Percentiles rank a stretch among this genome's conserved stretches.
Conservation (phyloP, 92 coral and sea anemone species). For the Zoanthus sansibaricus region DNA sequence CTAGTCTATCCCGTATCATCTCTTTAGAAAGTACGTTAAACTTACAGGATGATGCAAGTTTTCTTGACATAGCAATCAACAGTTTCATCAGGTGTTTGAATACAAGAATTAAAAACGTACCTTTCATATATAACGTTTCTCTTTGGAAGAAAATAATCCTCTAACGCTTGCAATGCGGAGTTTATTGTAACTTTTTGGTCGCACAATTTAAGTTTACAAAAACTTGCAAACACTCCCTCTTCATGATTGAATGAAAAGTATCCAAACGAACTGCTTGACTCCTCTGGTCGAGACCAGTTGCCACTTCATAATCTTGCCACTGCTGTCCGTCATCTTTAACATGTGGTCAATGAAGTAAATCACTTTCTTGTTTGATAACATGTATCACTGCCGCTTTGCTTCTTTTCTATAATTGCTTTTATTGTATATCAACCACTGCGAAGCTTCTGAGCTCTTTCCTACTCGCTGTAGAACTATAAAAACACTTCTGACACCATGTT, state of each 20-base stretch:
- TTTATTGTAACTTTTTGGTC: not conserved
- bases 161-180: constrained; percentile 32
- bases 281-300: no score
- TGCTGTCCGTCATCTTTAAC: no score
- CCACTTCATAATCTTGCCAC: no score
- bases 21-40: constrained; percentile 50
- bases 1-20: constrained; percentile 63
- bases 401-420: not conserved
- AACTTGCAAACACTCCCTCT: not conserved
- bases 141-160: constrained; percentile 59
- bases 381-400: not conserved
- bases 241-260: no score
- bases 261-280: no score
- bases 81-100: constrained; percentile 56
- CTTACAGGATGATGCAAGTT: constrained; percentile 58
- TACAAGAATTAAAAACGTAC: constrained; percentile 59
- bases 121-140: constrained; percentile 63
- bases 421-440: not conserved
- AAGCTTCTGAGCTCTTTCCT: no score
- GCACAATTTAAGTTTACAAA: not conserved
- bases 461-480: not conserved
- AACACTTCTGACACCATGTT: not conserved
- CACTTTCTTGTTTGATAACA: not conserved
- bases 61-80: constrained; percentile 58
- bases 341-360: no score